phyloP scores from a whole-genome alignment of 2,888 invertebrate species.

The Lamellibrachia satsuma region DNA sequence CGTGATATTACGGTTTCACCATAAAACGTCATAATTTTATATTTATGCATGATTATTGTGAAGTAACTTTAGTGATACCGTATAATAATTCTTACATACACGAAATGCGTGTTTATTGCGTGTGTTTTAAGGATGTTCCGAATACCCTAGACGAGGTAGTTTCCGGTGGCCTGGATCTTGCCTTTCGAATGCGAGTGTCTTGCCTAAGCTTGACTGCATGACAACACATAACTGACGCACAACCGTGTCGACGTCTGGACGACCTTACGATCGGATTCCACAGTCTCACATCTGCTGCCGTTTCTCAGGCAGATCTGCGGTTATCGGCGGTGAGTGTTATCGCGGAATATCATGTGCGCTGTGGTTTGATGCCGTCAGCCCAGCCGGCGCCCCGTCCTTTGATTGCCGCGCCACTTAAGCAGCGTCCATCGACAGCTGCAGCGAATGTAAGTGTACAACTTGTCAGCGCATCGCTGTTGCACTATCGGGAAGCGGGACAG shows the following conservation, averaged over 20 bases:
- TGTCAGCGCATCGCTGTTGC: not conserved
- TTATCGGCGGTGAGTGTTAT: not conserved
- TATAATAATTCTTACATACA: too few relatives aligned
- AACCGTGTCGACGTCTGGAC: not conserved
- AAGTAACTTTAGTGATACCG: too few relatives aligned
- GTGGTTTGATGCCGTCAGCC: not conserved
- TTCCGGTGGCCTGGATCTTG: too few relatives aligned
- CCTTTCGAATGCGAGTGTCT: too few relatives aligned
- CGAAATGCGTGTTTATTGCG: too few relatives aligned
- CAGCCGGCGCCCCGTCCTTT: not conserved
- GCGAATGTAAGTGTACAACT: not conserved
- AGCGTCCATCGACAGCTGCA: not conserved
- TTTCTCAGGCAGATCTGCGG: not conserved
- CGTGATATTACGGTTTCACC: too few relatives aligned
- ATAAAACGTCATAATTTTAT: too few relatives aligned
- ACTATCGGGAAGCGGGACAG: not conserved
- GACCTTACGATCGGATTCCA: not conserved
- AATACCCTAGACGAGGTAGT: too few relatives aligned
- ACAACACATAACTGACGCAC: not conserved
- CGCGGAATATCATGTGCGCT: conserved; percentile 6
- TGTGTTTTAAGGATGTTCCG: too few relatives aligned
- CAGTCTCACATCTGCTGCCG: not conserved
- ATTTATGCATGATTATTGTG: too few relatives aligned
- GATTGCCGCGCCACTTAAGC: not conserved
- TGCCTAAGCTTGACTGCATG: not conserved